A percentile compares a stretch with the other conserved stretches of the same genome.
Conservation (phyloP, 1,140 invertebrate species). For the Camponotus floridanus region DNA sequence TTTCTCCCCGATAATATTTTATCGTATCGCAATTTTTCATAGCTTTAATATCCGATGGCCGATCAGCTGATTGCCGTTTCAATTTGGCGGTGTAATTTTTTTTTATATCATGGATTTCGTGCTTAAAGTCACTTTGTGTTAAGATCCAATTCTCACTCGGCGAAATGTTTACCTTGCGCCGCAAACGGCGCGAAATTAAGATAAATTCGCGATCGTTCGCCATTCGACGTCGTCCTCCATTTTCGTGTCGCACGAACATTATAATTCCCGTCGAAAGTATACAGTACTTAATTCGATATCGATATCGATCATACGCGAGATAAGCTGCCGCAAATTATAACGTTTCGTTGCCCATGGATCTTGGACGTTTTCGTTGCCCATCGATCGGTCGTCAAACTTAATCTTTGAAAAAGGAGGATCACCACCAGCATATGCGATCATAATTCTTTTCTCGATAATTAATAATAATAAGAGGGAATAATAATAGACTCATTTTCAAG, state of each 20-base stretch:
- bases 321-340: constrained; percentile 60
- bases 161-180: constrained; percentile 53
- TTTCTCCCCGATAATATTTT: background rate
- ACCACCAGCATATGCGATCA: background rate
- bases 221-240: constrained; percentile 54
- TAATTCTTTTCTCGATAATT: constrained; percentile 32
- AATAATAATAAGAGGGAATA: constrained; percentile 31
- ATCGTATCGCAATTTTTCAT: background rate
- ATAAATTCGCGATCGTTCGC: constrained; percentile 58
- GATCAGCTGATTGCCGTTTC: constrained; percentile 6
- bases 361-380: constrained; percentile 7
- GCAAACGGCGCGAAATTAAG: constrained; percentile 56
- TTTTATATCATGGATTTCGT: constrained; percentile 29
- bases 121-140: constrained; percentile 39
- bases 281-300: constrained; percentile 62
- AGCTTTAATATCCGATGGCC: background rate
- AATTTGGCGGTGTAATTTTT: constrained; percentile 11
- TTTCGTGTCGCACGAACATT: constrained; percentile 69
- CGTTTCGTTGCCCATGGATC: constrained; percentile 46
- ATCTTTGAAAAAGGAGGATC: background rate
- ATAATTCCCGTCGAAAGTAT: constrained; percentile 63
- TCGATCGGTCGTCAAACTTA: constrained; percentile 27
- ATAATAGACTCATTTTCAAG: constrained; percentile 9
- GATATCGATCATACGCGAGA: constrained; percentile 59
- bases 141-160: constrained; percentile 43